Evolutionary conservation across 2,888 invertebrate species (phyloP), one percentile per base, ranked within the genome.

Genomic region (Trichogramma dendrolimi): DNA sequence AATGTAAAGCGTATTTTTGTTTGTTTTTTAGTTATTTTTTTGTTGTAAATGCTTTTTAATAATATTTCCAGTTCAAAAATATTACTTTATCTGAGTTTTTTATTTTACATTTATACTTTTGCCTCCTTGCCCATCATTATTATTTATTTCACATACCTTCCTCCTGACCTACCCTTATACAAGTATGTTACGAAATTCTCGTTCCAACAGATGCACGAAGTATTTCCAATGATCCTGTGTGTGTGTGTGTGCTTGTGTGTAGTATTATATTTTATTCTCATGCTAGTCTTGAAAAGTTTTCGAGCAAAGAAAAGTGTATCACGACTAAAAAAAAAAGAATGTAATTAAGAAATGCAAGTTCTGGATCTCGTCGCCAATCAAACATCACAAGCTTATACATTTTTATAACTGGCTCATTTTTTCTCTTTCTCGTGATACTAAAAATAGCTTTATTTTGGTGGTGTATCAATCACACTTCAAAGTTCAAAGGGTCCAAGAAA

Each of bases 1-100:
- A 79, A 71, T 78, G 78, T 79, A 78, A 77, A 79, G 78, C 77
- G 76, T 78, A 79, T 78, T 79, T 79, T 79, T 79, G 78, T 79
- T 79, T 79, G 78, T 78, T 79, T 78, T 78, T 77, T 78, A 77
- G 75, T 78, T 78, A 77, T 78, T 76, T 79, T 70, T 79, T 78
- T 79, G 79, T 79, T 79, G 79, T 79, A 79, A 78, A 79, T 79
- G 79, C 79, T 79, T 79, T 79, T 79, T 78, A 79, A 79, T 79
- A 79, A 79, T 79, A 79, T 79, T 79, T 79, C 78, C 77, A 78
- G 78, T 79, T 79, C 79, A 66, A 46, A 10, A 46, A 75, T 72
- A 79, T 77, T 78, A 79, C 70, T 74, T 68, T 67, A 70, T 64
- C 69, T 71, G 74, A 64, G 71, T 74, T 75, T 71, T 54, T 63